phyloP scores from a whole-genome alignment of 2,797 vertebrate genomes.

The Notolepis coatsorum region DNA sequence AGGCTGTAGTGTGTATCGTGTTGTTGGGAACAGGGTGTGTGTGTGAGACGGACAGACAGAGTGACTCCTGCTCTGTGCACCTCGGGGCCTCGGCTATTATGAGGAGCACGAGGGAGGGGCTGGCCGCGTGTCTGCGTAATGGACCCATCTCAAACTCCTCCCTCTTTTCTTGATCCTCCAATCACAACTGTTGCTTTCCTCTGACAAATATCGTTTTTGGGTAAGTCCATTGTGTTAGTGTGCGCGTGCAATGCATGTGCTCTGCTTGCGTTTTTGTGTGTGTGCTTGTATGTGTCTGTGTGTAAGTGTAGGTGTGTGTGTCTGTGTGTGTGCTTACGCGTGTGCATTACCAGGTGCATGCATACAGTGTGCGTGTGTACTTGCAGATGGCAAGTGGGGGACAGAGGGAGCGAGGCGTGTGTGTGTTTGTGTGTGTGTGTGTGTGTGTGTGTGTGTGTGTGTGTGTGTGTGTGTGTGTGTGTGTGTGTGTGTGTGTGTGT shows the following conservation, averaged over 20 bases:
- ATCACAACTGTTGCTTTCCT: too few species aligned
- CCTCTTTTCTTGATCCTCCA: too few species aligned
- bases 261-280: too few species aligned
- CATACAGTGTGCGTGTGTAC: too few species aligned
- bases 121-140: constrained; percentile 13
- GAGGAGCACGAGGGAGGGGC: constrained; percentile 4
- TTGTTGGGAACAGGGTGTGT: constrained; percentile 22
- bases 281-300: too few species aligned
- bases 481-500: background rate
- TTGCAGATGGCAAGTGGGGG: background rate
- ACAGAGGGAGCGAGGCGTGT: background rate
- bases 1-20: background rate
- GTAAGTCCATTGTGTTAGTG: too few species aligned
- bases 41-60: background rate
- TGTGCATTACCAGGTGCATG: too few species aligned
- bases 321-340: background rate
- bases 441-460: background rate
- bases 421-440: background rate
- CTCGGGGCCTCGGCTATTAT: constrained; percentile 1
- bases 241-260: too few species aligned
- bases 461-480: background rate
- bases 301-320: background rate
- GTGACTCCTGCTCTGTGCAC: constrained; percentile 23
- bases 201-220: too few species aligned
- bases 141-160: too few species aligned